Base-by-base conservation (phyloP, 2,113 vertebrate species). In the Stegastes partitus region DNA sequence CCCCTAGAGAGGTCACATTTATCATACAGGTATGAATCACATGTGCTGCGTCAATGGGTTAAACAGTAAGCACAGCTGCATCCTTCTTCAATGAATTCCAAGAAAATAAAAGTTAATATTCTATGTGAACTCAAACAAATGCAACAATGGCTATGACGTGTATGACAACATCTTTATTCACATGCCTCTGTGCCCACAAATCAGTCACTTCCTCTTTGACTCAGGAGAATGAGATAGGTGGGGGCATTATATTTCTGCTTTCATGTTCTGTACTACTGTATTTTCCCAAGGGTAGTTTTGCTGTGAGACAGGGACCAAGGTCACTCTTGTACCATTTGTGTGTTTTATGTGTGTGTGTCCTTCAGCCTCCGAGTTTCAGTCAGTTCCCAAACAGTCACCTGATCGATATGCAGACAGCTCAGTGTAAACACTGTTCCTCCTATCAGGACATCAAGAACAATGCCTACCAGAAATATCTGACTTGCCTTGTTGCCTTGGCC, bases 21-120 rank as follows among this genome's bases (percentile, higher is more conserved):
- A 67, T 37, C 25, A 51, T 76, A 77, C 3, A 66, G 69, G 63
- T 62, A 54, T 63, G 50, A 73, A 67, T 54, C 47, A 18, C 16
- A 47, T 18, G 45, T 18, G 45, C 45, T 47, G 7, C 14, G 2
- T 37, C 45, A 16, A 12, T 22, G 22, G 26, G 18, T 47, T 4
- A 19, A 22, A 39, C 49, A 59, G 15, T 62, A 28, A 34, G 11
- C 0, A 12, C 12, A 44, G n/a, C 25, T 3, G 25, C 11, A 49
- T 45, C 31, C 11, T 15, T 37, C 15, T 42, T 57, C 51, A 25
- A 47, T 21, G 39, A 74, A 76, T 79, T 73, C 73, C 65, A 68
- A 77, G 70, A 70, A 78, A 79, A 71, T 37, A 39, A 19, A 66
- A 74, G 84, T 78, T 84, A 86, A 85, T 91, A 82, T 81, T 87